Conservation (phyloP, 2,888 invertebrate genomes). For the Branchinecta sandiegonensis region DNA sequence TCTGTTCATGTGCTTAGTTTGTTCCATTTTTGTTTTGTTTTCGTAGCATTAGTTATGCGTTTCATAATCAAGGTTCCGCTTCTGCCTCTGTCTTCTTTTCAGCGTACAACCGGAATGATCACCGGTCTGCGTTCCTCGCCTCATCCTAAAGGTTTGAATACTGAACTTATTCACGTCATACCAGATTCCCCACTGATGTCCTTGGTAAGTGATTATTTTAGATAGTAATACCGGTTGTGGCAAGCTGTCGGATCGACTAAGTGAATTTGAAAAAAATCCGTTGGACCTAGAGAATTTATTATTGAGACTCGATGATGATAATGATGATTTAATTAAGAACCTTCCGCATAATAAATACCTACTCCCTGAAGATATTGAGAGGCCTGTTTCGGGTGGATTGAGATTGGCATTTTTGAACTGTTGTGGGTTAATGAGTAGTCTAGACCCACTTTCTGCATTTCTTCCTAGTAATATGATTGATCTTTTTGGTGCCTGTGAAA, state of each 20-base stretch:
- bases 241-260: not conserved
- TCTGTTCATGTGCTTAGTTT: no score
- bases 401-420: not conserved
- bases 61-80: no score
- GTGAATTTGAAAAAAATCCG: slow-evolving; percentile 6
- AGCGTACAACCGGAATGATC: no score
- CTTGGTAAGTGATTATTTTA: not conserved
- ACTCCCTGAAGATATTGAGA: not conserved
- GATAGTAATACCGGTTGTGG: not conserved
- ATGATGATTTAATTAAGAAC: slow-evolving; percentile 1
- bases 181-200: no score
- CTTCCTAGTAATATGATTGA: not conserved
- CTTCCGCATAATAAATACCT: slow-evolving; percentile 6
- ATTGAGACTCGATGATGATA: not conserved
- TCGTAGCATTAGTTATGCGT: no score
- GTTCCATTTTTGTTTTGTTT: no score
- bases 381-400: not conserved
- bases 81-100: no score
- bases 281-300: not conserved
- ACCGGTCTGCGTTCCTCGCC: no score
- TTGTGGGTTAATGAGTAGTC: slow-evolving; percentile 4
- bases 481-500: not conserved
- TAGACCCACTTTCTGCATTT: not conserved
- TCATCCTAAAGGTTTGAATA: no score
- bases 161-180: no score